Conservation (phyloP, 1,140 invertebrate genomes). For the Sipha flava region DNA sequence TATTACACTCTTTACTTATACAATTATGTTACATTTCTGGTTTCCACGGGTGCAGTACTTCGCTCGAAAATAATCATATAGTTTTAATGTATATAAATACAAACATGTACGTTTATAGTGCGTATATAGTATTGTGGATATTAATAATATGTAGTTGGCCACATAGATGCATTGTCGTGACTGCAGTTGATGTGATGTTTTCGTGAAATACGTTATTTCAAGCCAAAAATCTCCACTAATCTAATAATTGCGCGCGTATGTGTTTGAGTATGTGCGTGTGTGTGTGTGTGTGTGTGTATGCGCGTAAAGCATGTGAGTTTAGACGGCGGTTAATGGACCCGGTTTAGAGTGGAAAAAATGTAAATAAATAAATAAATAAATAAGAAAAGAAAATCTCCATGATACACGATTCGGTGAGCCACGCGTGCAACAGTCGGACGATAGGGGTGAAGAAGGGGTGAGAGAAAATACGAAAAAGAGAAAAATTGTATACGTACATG, state of each 20-base stretch:
- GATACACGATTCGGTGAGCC: not conserved
- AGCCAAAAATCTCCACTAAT: not conserved
- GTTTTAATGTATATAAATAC: not conserved
- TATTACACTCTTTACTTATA: not conserved
- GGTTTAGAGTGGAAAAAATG: not conserved
- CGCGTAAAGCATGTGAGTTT: not conserved
- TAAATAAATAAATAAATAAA: not conserved
- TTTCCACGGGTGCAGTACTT: not conserved
- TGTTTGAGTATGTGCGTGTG: too few relatives aligned
- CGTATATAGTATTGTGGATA: not conserved
- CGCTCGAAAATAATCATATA: not conserved
- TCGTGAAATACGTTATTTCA: slow-evolving; percentile 24
- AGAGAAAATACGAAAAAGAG: not conserved
- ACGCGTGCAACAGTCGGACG: not conserved
- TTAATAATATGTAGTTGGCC: not conserved
- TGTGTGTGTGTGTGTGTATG: too few relatives aligned
- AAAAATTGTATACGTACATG: not conserved
- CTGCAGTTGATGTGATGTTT: not conserved
- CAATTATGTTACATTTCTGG: not conserved
- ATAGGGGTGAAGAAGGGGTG: not conserved
- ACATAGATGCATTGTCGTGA: not conserved
- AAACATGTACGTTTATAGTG: not conserved
- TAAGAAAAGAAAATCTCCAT: not conserved
- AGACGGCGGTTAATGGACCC: slow-evolving; percentile 18
- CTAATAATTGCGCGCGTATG: too few relatives aligned